Evolutionary conservation across 2,797 vertebrate genomes (phyloP), one percentile per base, ranked within the genome.

Genomic region (Dicrostonyx torquatus): DNA sequence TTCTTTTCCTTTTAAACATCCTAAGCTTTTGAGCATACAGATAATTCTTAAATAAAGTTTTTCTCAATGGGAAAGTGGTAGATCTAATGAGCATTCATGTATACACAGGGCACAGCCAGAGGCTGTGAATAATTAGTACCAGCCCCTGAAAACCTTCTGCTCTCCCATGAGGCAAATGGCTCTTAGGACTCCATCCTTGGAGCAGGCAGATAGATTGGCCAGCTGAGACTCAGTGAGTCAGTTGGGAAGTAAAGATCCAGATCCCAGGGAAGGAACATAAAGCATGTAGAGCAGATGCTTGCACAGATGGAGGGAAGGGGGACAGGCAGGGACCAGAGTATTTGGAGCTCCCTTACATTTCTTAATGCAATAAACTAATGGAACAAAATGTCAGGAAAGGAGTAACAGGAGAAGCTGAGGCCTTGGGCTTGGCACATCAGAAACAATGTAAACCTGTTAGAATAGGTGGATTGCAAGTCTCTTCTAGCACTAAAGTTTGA

Each of bases 281-380:
- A 95, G 34, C 90, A 86, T 43, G 62, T 9, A 70, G 53, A 96
- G 83, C 90, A 97, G 96, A 94, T 93, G 94, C 70, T 82, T 89
- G 90, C 89, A 89, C 96, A 96, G 96, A 96, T 90, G 93, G 96
- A 97, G 48, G 43, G 89, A 26, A 3, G 79, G 6, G 4, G 18
- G 45, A 95, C 4, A 29, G 75, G 60, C 88, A 91, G 58, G 20
- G 4, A 94, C 58, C 66, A 37, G 84, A 89, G 66, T 24, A 94
- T 66, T 64, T 53, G 93, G 91, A 95, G 70, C 24, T 22, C 11
- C 89, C 82, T 53, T 9, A 53, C 48, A 34, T 64, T 93, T 95
- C 53, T 58, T 83, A 83, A 50, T 29, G 76, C 22, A 48, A 60
- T 83, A 60, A 77, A 45, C 53, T 80, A 93, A 82, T 3, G 66